These are phyloP conservation scores for Diplogasteroides magnus DNA, from an alignment of 1,140 invertebrate genomes.

Conservation along the genomic window DNA sequence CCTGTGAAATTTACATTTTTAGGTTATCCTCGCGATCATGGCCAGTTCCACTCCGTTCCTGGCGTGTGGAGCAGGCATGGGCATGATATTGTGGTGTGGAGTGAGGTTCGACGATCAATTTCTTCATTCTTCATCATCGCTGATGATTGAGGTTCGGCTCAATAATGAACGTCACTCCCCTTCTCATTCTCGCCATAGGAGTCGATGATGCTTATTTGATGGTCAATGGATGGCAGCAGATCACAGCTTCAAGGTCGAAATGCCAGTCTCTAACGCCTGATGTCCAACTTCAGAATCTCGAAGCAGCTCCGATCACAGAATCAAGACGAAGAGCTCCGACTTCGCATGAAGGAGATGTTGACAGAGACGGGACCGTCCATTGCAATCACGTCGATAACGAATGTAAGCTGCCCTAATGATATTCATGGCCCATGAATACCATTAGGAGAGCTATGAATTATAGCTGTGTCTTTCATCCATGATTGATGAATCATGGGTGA, in stretches of 20 bases:
- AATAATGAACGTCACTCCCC: slow-evolving; percentile 40
- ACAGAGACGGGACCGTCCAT: slow-evolving; percentile 53
- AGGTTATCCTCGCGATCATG: slow-evolving; percentile 42
- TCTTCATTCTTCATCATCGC: too few relatives aligned
- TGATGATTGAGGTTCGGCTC: slow-evolving; percentile 45
- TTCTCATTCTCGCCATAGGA: slow-evolving; percentile 52
- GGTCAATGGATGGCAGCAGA: slow-evolving; percentile 42
- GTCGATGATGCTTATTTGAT: slow-evolving; percentile 53
- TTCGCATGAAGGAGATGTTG: slow-evolving; percentile 42
- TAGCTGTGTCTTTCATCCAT: too few relatives aligned
- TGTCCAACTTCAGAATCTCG: too few relatives aligned
- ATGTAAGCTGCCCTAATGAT: too few relatives aligned
- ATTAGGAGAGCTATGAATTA: too few relatives aligned
- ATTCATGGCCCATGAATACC: too few relatives aligned
- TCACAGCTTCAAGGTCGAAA: slow-evolving; percentile 17
- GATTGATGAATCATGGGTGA: too few relatives aligned
- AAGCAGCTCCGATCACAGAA: too few relatives aligned
- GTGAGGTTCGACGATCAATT: slow-evolving; percentile 37
- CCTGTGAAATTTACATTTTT: too few relatives aligned
- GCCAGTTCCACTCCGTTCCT: slow-evolving; percentile 51
- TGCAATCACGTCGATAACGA: slow-evolving; percentile 53
- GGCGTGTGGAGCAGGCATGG: slow-evolving; percentile 48
- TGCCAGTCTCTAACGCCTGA: background rate
- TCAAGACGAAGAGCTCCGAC: slow-evolving; percentile 12
- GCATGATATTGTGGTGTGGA: slow-evolving; percentile 46